These are phyloP conservation scores for Corynorhinus townsendii DNA, from an alignment of 2,113 vertebrate genomes.

Conservation along the genomic window DNA sequence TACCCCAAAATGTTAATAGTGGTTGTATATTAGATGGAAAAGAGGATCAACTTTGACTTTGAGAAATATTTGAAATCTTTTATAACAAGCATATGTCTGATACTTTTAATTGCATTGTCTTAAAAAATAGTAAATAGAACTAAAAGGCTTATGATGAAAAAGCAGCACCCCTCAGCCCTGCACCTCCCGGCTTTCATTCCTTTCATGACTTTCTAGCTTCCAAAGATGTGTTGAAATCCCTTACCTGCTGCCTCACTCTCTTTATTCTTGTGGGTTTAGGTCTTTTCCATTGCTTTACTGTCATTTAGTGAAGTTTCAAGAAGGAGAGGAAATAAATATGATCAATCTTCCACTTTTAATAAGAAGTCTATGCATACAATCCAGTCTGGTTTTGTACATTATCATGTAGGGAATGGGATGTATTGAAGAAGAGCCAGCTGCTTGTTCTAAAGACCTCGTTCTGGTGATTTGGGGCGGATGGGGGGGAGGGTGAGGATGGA, in stretches of 20 bases:
- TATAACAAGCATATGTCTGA: not conserved
- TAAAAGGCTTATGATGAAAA: not conserved
- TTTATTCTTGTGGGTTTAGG: not conserved
- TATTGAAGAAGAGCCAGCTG: not conserved
- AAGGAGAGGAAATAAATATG: not conserved
- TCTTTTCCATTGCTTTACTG: not conserved
- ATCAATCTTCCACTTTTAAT: conserved; percentile 12
- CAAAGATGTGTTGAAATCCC: not conserved
- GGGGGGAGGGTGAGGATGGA: not conserved
- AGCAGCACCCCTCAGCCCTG: not conserved
- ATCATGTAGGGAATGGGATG: not conserved
- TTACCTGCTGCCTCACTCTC: not conserved
- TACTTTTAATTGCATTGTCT: not conserved
- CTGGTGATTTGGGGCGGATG: not conserved
- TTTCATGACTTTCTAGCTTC: not conserved
- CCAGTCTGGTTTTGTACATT: not conserved
- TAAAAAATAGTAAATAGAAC: not conserved
- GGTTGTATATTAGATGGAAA: not conserved
- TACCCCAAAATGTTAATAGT: not conserved
- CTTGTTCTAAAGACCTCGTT: not conserved
- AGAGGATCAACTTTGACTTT: not conserved
- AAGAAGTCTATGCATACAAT: not conserved
- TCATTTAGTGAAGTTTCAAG: not conserved
- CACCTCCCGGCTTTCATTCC: not conserved
- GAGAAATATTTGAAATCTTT: not conserved